Conservation (phyloP, 2,888 invertebrate species). For the Drepana falcataria region DNA sequence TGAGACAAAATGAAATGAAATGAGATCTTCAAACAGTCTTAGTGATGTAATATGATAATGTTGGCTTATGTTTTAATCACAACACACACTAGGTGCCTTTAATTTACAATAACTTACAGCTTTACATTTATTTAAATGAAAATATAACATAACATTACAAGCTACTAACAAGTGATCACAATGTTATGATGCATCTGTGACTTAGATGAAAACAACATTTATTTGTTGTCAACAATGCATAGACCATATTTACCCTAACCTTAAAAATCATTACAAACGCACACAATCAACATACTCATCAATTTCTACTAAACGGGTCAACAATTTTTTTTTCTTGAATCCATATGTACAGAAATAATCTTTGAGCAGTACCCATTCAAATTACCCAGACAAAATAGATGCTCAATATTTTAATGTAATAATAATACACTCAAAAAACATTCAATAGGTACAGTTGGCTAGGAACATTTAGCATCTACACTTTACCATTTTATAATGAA, state of each 20-base stretch:
- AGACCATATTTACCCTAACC: conserved; percentile 49
- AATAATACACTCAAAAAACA: conserved; percentile 43
- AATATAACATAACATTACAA: conserved; percentile 9
- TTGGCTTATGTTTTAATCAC: neutral
- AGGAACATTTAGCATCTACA: conserved; percentile 57
- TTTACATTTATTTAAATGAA: conserved; percentile 3
- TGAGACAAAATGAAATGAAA: conserved; percentile 14
- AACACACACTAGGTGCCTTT: conserved; percentile 5
- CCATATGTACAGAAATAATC: conserved; percentile 10
- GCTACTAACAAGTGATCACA: conserved; percentile 8
- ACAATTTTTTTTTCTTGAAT: conserved; percentile 25
- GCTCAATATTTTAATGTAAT: conserved; percentile 20
- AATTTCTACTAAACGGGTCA: conserved; percentile 21
- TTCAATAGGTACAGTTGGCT: conserved; percentile 40
- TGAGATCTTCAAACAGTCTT: conserved; percentile 40
- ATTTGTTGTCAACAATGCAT: conserved; percentile 52
- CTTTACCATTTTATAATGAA: conserved; percentile 33
- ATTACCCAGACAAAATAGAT: conserved; percentile 30
- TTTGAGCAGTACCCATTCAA: conserved; percentile 48
- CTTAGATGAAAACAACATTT: conserved; percentile 53
- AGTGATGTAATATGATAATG: neutral
- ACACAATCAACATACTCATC: conserved; percentile 24
- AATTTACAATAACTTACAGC: conserved; percentile 14
- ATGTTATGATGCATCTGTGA: conserved; percentile 40
- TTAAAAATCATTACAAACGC: conserved; percentile 38